Evolutionary conservation across 2,888 invertebrate genomes (phyloP).

Genomic region (Eubasilissa splendida): DNA sequence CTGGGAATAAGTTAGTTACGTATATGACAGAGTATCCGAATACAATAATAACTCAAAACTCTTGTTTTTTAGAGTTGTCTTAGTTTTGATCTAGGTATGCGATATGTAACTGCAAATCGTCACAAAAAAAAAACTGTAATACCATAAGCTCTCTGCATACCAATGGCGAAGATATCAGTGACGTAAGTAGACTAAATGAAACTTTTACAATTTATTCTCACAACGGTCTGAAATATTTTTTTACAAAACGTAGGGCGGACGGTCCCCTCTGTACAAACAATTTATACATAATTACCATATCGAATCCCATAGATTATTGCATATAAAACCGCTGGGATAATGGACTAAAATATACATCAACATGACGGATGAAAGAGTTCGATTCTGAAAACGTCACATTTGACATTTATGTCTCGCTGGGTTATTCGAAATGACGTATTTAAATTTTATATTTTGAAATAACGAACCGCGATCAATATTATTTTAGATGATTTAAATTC

Average conservation of each 20-base stretch:
- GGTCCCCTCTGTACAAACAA: slow-evolving; percentile 41
- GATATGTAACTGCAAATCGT: too few relatives aligned
- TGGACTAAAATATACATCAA: slow-evolving; percentile 28
- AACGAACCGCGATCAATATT: background rate
- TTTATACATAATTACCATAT: slow-evolving; percentile 52
- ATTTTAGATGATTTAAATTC: background rate
- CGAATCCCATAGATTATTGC: slow-evolving; percentile 54
- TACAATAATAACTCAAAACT: too few relatives aligned
- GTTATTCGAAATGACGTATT: slow-evolving; percentile 35
- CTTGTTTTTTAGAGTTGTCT: too few relatives aligned
- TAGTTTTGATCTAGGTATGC: too few relatives aligned
- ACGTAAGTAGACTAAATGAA: background rate
- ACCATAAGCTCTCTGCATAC: background rate
- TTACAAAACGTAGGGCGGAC: background rate
- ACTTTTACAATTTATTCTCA: background rate
- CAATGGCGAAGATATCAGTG: background rate
- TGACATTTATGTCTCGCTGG: slow-evolving; percentile 32
- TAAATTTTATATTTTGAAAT: slow-evolving; percentile 34
- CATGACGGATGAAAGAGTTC: slow-evolving; percentile 15
- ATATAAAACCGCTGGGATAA: slow-evolving; percentile 50
- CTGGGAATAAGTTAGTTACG: too few relatives aligned
- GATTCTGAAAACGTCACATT: slow-evolving; percentile 33
- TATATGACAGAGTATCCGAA: too few relatives aligned
- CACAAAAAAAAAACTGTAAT: too few relatives aligned
- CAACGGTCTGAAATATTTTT: background rate